Percentiles rank a stretch among this genome's conserved stretches.
phyloP scores from a whole-genome alignment of 1,140 invertebrate genomes.

The Hesperophylax magnus region DNA sequence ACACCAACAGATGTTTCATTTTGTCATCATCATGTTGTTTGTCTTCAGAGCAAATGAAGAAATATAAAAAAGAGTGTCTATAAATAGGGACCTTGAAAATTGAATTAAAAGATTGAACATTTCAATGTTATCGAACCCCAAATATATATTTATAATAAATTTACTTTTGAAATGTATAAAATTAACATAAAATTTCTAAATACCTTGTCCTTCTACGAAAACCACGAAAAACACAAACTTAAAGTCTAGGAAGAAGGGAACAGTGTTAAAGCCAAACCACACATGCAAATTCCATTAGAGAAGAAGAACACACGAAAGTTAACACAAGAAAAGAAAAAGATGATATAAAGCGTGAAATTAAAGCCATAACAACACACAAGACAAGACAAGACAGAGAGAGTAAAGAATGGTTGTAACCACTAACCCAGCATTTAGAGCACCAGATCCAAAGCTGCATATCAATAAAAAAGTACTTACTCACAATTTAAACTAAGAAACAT shows the following conservation, averaged over 20 bases:
- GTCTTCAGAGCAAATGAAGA: too few species aligned
- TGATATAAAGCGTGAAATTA: constrained; percentile 2
- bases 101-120: too few species aligned
- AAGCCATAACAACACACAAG: background rate
- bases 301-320: background rate
- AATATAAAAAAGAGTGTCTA: too few species aligned
- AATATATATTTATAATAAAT: too few species aligned
- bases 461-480: constrained; percentile 53
- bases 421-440: constrained; percentile 10
- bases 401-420: constrained; percentile 29
- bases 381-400: constrained; percentile 6
- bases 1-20: too few species aligned
- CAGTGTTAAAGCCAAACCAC: constrained; percentile 48
- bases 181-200: too few species aligned
- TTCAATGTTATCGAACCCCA: too few species aligned
- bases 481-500: constrained; percentile 44
- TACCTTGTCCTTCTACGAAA: too few species aligned
- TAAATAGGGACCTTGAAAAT: too few species aligned
- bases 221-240: too few species aligned
- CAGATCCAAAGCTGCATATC: constrained; percentile 43
- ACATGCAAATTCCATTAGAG: constrained; percentile 5
- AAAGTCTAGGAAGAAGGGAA: constrained; percentile 23
- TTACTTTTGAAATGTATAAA: too few species aligned
- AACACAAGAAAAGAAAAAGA: constrained; percentile 8
- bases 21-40: too few species aligned